Base-by-base conservation (phyloP, 1,140 invertebrate species). In the Schlechtendalia chinensis region DNA sequence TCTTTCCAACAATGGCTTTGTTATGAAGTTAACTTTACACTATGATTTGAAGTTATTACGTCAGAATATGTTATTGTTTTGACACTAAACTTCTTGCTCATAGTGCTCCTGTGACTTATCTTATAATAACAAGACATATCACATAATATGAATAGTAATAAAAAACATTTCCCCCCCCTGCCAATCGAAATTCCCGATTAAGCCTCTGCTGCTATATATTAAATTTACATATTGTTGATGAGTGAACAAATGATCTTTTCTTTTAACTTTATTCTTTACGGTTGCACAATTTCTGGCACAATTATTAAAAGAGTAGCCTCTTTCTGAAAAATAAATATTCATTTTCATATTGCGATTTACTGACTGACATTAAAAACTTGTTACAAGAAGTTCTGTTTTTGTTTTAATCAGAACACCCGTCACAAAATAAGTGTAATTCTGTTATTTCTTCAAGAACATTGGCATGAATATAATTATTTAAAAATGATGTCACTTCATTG, bases 371-470 rank as follows among this genome's bases (percentile, higher is more conserved):
- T 39, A 81, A 69, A 81, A 63, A 82, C 50, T 75, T 65, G 32
- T 77, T 53, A n/a, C n/a, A n/a, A 17, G 81, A 17, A 50, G 82
- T 50, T 54, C 79, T 47, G 58, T 82, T 82, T 24, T 58, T 63
- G 67, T 81, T 82, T 80, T 81, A 81, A 24, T 72, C 81, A 45
- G 54, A 24, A 59, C 82, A 82, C 74, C 39, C 77, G 82, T 85
- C 47, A 56, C 81, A 81, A 84, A 84, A 74, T 19, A n/a, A n/a
- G n/a, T n/a, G n/a, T n/a, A n/a, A n/a, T n/a, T n/a, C n/a, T n/a
- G n/a, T n/a, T n/a, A n/a, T 83, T 45, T 63, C 84, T 82, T 61
- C 84, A 83, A 47, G 71, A 84, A 82, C 61, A 84, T 69, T 63
- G 61, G 53, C 56, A 50, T 67, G 50, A 22, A 82, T 53, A n/a